Base-by-base conservation (phyloP, 2,888 invertebrate genomes). In the Leptinotarsa peninsularis region DNA sequence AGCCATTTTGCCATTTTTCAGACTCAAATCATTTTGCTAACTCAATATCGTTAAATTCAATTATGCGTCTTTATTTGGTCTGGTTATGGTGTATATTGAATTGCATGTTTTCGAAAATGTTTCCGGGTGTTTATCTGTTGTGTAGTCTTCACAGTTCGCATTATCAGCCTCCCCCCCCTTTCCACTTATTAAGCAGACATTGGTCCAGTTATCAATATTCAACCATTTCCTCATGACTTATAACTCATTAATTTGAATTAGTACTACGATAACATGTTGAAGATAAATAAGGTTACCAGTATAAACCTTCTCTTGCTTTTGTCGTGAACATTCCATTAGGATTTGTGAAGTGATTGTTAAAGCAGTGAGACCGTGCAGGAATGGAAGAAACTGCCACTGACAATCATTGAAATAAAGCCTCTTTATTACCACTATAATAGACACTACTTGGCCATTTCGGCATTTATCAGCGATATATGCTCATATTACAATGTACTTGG, bases 371-470 rank as follows among this genome's bases (percentile, higher is more conserved):
- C 81, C 82, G 83, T 80, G 83, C 76, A 81, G 81, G 83, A 83
- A 83, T 82, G 83, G 82, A 77, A 77, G 82, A 81, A 83, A 82
- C 87, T 87, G 87, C 83, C 85, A 83, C 85, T 87, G 87, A 87
- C 87, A 87, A 87, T 87, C 87, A 86, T 86, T 87, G 87, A 87
- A 87, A 87, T 87, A 87, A 85, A 83, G 84, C 86, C 85, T 83
- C 85, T 85, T 86, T 86, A 86, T 85, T 82, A 82, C 82, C 84
- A 75, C 82, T 81, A 82, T 86, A 86, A 86, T 86, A 84, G 86
- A 84, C 85, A 84, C 86, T 86, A 78, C 73, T 78, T 75, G 76
- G 77, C 77, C 69, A 78, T 80, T 78, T 78, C 81, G 79, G 85
- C 84, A 84, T 85, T 85, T 80, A 78, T 80, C 77, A 80, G 76